These are phyloP conservation scores for Meandrina meandrites DNA, from an alignment of 92 coral and sea anemone genomes.

Conservation along the genomic window DNA sequence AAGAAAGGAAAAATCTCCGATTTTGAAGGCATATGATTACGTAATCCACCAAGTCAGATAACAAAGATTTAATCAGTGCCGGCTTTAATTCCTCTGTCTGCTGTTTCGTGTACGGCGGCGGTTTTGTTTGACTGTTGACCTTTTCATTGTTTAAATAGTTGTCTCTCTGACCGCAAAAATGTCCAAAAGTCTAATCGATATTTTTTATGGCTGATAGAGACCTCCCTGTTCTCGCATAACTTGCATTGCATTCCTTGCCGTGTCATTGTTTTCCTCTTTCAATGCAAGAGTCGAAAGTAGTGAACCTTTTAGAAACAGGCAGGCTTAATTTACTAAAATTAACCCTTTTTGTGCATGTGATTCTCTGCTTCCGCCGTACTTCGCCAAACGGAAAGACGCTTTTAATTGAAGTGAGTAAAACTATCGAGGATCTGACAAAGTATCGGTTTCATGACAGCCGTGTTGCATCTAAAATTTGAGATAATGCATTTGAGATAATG, in stretches of 20 bases:
- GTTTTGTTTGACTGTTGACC: background rate
- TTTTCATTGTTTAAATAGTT: background rate
- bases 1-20: background rate
- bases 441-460: too few relatives aligned
- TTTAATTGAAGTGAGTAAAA: too few relatives aligned
- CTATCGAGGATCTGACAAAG: too few relatives aligned
- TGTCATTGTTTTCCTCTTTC: background rate
- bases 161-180: background rate
- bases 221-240: background rate
- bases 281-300: background rate
- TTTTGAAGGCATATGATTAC: background rate
- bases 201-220: conserved; percentile 9
- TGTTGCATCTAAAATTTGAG: too few relatives aligned
- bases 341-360: too few relatives aligned
- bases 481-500: too few relatives aligned
- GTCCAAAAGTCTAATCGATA: background rate
- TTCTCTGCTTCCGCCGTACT: background rate
- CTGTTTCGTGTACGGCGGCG: too few relatives aligned
- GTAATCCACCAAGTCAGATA: background rate
- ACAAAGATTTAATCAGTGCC: background rate
- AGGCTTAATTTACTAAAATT: too few relatives aligned
- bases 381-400: too few relatives aligned
- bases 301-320: background rate
- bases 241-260: background rate
- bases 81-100: too few relatives aligned